Percentiles rank a stretch among this genome's conserved stretches.
Evolutionary conservation across 2,888 invertebrate genomes (phyloP).

Genomic region (Orchesellides sinensis): DNA sequence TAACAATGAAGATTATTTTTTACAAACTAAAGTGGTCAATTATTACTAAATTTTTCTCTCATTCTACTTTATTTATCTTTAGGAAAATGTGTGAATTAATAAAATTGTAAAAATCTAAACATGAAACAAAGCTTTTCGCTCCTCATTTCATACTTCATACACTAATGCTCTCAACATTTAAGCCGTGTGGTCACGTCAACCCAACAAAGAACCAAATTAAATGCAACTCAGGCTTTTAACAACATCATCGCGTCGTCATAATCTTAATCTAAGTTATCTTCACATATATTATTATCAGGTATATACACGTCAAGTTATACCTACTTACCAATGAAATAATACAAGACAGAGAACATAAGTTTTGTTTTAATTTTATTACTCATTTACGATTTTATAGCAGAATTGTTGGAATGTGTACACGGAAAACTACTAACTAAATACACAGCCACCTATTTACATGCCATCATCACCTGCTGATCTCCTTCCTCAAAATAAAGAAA

Average conservation of each 20-base stretch:
- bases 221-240: not conserved
- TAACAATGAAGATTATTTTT: not conserved
- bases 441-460: no score
- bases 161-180: no score
- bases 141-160: not conserved
- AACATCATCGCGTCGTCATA: not conserved
- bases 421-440: slow-evolving; percentile 57
- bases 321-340: no score
- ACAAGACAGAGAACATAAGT: slow-evolving; percentile 18
- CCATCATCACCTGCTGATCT: no score
- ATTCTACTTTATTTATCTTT: not conserved
- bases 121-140: not conserved
- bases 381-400: slow-evolving; percentile 37
- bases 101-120: not conserved
- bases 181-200: no score
- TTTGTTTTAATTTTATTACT: slow-evolving; percentile 62
- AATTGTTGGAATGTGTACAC: slow-evolving; percentile 26
- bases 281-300: no score
- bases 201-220: no score
- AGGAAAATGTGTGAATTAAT: not conserved
- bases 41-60: not conserved
- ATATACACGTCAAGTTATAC: no score
- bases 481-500: no score
- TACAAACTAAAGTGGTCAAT: not conserved
- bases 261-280: no score